A percentile compares a stretch with the other conserved stretches of the same genome.
phyloP scores from a whole-genome alignment of 1,140 invertebrate species.

The Cydia fagiglandana region DNA sequence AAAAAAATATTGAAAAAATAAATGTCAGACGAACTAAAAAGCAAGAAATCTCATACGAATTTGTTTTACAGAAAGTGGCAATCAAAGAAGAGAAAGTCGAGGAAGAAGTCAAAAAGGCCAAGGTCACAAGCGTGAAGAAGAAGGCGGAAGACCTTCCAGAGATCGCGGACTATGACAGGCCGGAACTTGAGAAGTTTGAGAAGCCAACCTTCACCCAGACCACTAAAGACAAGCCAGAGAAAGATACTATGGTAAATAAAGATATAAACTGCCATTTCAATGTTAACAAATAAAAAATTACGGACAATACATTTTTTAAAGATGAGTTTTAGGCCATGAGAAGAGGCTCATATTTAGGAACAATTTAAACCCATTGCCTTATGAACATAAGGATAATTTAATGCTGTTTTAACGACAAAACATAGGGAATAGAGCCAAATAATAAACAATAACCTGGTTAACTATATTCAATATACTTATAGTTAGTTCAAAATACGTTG shows the following conservation, averaged over 20 bases:
- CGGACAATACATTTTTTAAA: too few species aligned
- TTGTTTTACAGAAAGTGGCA: conserved; percentile 69
- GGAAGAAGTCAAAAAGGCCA: conserved; percentile 71
- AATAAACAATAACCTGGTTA: neutral
- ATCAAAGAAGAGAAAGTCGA: conserved; percentile 68
- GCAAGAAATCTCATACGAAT: neutral
- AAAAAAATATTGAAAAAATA: neutral
- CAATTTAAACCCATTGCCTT: too few species aligned
- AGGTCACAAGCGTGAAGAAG: conserved; percentile 65
- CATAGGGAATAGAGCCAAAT: neutral
- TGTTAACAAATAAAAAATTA: too few species aligned
- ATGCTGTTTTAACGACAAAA: too few species aligned
- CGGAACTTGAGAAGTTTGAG: conserved; percentile 81
- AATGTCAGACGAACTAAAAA: neutral
- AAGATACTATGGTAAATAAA: conserved; percentile 53
- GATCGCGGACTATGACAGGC: conserved; percentile 84
- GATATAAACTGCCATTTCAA: neutral
- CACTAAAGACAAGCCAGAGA: conserved; percentile 70
- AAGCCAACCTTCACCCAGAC: conserved; percentile 64
- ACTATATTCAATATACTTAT: too few species aligned
- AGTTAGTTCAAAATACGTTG: neutral
- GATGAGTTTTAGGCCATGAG: too few species aligned
- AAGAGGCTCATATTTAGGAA: too few species aligned
- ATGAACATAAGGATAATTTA: too few species aligned
- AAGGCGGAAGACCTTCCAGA: conserved; percentile 85